Evolutionary conservation across 2,888 invertebrate species (phyloP).

Genomic region (Furcula furcula): DNA sequence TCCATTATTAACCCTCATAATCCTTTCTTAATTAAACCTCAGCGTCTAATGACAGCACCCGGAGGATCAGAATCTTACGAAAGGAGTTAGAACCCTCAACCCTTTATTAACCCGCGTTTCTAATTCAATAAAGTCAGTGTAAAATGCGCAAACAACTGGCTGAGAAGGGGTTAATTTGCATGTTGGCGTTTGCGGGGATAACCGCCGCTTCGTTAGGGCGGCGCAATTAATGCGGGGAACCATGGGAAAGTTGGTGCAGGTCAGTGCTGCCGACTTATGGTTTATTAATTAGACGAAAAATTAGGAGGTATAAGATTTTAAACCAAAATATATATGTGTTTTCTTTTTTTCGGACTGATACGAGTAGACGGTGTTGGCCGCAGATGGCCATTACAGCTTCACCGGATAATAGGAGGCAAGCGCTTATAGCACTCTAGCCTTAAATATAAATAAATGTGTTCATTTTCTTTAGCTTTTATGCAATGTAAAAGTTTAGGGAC

Average conservation of each 20-base stretch:
- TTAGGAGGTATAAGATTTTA: too few species aligned
- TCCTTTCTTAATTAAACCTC: slow-evolving; percentile 64
- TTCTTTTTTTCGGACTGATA: too few species aligned
- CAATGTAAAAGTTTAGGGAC: too few species aligned
- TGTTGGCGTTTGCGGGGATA: slow-evolving; percentile 74
- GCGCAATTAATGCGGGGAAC: slow-evolving; percentile 70
- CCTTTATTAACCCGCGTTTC: slow-evolving; percentile 58
- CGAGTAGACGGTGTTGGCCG: too few species aligned
- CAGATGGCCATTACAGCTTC: too few species aligned
- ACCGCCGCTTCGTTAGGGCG: slow-evolving; percentile 77
- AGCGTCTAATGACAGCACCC: slow-evolving; percentile 62
- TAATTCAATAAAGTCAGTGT: slow-evolving; percentile 78
- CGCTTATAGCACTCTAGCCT: too few species aligned
- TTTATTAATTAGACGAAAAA: slow-evolving; percentile 18
- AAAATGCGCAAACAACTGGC: slow-evolving; percentile 69
- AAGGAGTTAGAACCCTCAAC: slow-evolving; percentile 68
- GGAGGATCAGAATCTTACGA: slow-evolving; percentile 68
- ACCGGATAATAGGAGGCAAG: too few species aligned
- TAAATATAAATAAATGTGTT: too few species aligned
- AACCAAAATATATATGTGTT: too few species aligned
- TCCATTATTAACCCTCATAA: too few species aligned
- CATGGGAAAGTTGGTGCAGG: slow-evolving; percentile 75
- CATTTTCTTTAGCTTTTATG: too few species aligned
- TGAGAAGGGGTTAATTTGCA: slow-evolving; percentile 80
- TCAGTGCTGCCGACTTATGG: slow-evolving; percentile 43